These are phyloP conservation scores for Antheraea yamamai DNA, from an alignment of 2,888 invertebrate species.

Conservation along the genomic window DNA sequence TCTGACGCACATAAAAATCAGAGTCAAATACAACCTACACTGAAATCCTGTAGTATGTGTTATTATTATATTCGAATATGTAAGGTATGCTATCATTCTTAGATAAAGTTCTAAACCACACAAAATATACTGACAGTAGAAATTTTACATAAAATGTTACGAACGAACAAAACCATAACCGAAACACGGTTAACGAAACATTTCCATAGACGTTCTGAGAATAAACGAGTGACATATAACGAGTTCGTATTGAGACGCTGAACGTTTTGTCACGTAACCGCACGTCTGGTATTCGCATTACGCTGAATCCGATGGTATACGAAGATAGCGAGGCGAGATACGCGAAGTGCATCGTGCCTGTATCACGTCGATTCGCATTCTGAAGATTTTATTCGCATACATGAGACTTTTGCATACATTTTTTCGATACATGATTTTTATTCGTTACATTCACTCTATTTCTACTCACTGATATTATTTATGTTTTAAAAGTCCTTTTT, in stretches of 20 bases:
- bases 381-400: not conserved
- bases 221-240: conserved; percentile 38
- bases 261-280: conserved; percentile 58
- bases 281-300: conserved; percentile 61
- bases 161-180: conserved; percentile 10
- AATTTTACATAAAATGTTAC: conserved; percentile 5
- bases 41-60: not conserved
- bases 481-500: not conserved
- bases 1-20: not conserved
- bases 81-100: not conserved
- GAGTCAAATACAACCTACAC: not conserved
- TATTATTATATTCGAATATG: not conserved
- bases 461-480: not conserved
- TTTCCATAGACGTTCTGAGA: conserved; percentile 17
- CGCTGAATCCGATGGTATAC: conserved; percentile 51
- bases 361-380: conserved; percentile 4
- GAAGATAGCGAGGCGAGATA: not conserved
- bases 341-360: conserved; percentile 14
- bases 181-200: conserved; percentile 11
- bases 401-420: not conserved
- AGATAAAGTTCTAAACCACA: not conserved
- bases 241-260: conserved; percentile 55
- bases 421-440: not conserved
- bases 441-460: not conserved
- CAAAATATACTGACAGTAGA: not conserved